Base-by-base conservation (phyloP, 2,113 vertebrate genomes). In the Turnix velox region DNA sequence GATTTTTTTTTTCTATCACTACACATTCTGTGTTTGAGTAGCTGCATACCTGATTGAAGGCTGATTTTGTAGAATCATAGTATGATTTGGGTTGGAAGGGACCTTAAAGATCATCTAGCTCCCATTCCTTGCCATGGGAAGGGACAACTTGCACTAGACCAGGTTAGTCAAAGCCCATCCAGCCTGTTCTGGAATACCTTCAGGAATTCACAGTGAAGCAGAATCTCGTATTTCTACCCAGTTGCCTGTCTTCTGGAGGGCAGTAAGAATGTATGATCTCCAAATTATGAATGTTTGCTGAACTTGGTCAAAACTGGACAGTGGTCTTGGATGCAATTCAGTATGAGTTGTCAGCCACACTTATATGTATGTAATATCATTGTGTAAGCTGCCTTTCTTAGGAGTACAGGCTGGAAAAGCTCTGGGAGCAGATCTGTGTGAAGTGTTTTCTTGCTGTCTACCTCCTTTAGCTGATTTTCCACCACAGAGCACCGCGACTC, bases 21-120 rank as follows among this genome's bases (percentile, higher is more conserved):
- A 20, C 0, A 0, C 0, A 6, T 14, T 10, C 10, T 37, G 23
- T 24, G 11, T 71, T 61, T 51, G 65, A n/a, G 3, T 3, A 6
- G 25, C 37, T 89, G 59, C n/a, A 30, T 11, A 24, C 49, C 16
- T 54, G 42, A 33, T 12, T 24, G 13, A 43, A 57, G 24, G 7
- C 39, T 62, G 62, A 76, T 31, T 69, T 80, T 19, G 30, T 42
- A 62, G 27, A 62, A 39, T 39, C 37, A 14, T 14, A 39, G 7
- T 39, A 62, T 22, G 28, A 13, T 62, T 62, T 30, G 12, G 18
- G 39, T 42, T 42, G 13, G 59, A 42, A 42, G 18, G 18, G 39
- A 40, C 58, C 37, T 61, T 61, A 61, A 61, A 61, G 58, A 42
- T 31, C 25, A 28, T 39, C 5, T 18, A 13, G 8, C 18, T 61